Percentiles rank a stretch among this genome's conserved stretches.
These are phyloP conservation scores for Drosophila carrolli DNA, from an alignment of 1,140 invertebrate species.

Conservation along the genomic window DNA sequence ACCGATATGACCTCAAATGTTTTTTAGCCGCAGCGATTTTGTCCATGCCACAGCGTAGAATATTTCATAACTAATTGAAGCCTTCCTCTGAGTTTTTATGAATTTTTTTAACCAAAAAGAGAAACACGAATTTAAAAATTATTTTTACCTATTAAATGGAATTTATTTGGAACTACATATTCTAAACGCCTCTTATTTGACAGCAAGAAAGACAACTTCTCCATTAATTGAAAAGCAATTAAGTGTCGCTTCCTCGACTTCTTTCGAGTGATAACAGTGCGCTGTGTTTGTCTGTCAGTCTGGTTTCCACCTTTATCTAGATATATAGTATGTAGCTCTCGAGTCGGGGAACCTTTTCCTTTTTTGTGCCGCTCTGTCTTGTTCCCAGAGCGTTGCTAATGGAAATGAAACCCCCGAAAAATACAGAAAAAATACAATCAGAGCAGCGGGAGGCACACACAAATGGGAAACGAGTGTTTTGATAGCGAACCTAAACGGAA, in stretches of 20 bases:
- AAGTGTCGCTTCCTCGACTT: conserved; percentile 55
- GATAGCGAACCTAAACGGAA: not conserved
- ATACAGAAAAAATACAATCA: conserved; percentile 9
- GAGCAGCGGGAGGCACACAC: conserved; percentile 15
- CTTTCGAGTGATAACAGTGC: conserved; percentile 33
- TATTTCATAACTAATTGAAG: no score
- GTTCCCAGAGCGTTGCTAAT: conserved; percentile 38
- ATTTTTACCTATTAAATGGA: no score
- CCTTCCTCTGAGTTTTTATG: not conserved
- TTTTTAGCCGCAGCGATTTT: not conserved
- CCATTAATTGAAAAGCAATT: conserved; percentile 73
- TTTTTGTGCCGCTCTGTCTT: not conserved
- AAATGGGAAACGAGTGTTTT: not conserved
- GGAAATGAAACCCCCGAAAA: conserved; percentile 35
- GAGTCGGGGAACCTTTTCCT: not conserved
- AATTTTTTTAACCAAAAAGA: no score
- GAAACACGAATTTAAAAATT: no score
- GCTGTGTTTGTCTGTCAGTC: conserved; percentile 17
- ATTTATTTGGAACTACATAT: no score
- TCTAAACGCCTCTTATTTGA: no score
- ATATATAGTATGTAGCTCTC: conserved; percentile 23
- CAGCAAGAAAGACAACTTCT: not conserved
- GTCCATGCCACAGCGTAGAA: conserved; percentile 1
- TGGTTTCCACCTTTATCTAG: conserved; percentile 50
- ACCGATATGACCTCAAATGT: conserved; percentile 54